A percentile compares a stretch with the other conserved stretches of the same genome.
phyloP scores from a whole-genome alignment of 2,888 invertebrate genomes.

The Drosophila planitibia region DNA sequence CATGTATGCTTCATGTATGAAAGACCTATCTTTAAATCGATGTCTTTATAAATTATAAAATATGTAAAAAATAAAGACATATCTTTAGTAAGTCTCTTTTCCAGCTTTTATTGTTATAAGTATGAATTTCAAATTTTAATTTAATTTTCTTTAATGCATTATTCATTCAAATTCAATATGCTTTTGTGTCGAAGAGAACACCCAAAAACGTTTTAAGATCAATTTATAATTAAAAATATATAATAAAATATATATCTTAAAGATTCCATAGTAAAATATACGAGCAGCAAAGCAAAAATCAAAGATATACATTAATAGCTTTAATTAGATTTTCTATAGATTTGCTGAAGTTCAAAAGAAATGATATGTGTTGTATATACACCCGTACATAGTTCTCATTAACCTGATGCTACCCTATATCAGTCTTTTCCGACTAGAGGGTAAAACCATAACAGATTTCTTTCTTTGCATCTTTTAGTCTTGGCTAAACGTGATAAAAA shows the following conservation, averaged over 20 bases:
- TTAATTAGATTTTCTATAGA: background rate
- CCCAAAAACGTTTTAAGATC: background rate
- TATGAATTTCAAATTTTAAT: background rate
- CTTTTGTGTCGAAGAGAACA: background rate
- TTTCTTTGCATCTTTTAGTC: background rate
- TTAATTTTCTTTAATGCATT: background rate
- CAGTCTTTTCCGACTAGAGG: background rate
- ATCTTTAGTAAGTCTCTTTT: background rate
- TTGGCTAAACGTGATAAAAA: slow-evolving; percentile 26
- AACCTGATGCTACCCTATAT: background rate
- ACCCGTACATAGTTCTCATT: background rate
- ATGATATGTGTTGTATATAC: background rate
- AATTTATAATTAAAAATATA: background rate
- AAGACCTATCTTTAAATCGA: background rate
- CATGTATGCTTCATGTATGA: background rate
- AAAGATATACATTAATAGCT: background rate
- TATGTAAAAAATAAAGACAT: too few species aligned
- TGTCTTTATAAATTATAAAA: background rate
- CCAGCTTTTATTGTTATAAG: background rate
- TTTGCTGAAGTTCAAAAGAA: background rate
- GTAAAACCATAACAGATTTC: background rate
- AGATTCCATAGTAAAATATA: background rate
- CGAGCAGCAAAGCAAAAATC: background rate
- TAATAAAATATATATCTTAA: too few species aligned
- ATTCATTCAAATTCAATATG: too few species aligned